These are phyloP conservation scores for Sminthurides aquaticus DNA, from an alignment of 2,888 invertebrate genomes.

Conservation along the genomic window DNA sequence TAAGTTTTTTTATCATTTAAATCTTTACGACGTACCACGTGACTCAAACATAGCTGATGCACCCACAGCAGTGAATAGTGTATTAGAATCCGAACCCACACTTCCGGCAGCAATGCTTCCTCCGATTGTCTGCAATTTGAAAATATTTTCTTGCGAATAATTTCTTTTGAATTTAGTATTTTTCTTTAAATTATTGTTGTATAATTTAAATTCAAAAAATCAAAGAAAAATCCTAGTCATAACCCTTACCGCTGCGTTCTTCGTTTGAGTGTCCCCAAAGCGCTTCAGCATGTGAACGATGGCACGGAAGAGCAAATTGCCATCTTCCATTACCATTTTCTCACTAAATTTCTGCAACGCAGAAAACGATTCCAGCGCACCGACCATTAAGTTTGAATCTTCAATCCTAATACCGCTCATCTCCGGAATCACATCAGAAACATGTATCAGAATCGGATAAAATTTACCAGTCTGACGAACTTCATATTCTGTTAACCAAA, in stretches of 20 bases:
- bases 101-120: conserved; percentile 92
- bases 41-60: neutral
- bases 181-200: too few species aligned
- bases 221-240: neutral
- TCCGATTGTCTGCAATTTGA: conserved; percentile 59
- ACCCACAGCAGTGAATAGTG: conserved; percentile 15
- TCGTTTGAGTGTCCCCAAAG: conserved; percentile 91
- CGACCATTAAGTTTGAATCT: conserved; percentile 57
- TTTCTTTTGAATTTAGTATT: too few species aligned
- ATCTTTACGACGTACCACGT: too few species aligned
- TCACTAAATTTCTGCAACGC: conserved; percentile 55
- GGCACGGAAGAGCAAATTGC: neutral
- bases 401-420: conserved; percentile 11
- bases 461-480: conserved; percentile 2
- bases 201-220: neutral
- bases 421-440: conserved; percentile 1
- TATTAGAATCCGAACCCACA: conserved; percentile 79
- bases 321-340: neutral
- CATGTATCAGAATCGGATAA: conserved; percentile 5
- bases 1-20: too few species aligned
- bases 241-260: conserved; percentile 70
- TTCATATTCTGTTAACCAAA: conserved; percentile 1
- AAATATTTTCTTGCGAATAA: too few species aligned
- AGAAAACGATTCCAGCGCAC: conserved; percentile 69
- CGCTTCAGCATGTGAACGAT: conserved; percentile 56